Evolutionary conservation across 2,113 vertebrate genomes (phyloP).

Genomic region (Naja naja): DNA sequence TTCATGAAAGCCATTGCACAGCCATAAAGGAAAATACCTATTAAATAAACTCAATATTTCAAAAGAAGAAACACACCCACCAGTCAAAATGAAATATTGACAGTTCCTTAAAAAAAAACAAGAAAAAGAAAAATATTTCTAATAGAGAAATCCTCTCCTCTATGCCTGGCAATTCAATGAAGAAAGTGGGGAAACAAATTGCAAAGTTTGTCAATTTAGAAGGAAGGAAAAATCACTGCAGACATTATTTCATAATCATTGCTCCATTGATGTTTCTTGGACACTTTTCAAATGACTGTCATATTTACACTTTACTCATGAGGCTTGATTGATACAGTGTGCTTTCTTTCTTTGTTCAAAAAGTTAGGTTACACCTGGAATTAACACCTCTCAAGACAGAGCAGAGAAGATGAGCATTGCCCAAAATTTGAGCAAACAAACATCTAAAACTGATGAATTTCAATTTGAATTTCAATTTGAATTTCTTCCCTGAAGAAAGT

Average conservation of each 20-base stretch:
- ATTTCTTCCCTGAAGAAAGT: not conserved
- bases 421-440: not conserved
- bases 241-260: not conserved
- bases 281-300: not conserved
- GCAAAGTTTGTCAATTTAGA: not conserved
- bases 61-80: not conserved
- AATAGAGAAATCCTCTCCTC: not conserved
- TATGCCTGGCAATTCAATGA: not conserved
- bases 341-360: not conserved
- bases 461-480: not conserved
- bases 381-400: not conserved
- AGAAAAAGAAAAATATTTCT: not conserved
- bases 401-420: not conserved
- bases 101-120: not conserved
- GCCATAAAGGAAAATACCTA: slow-evolving; percentile 4
- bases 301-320: not conserved
- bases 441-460: not conserved
- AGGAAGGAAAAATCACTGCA: not conserved
- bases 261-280: not conserved
- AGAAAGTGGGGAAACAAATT: too few species aligned
- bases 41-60: slow-evolving; percentile 27
- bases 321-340: not conserved
- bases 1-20: slow-evolving; percentile 39
- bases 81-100: not conserved
- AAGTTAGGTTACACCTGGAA: not conserved